A percentile compares a stretch with the other conserved stretches of the same genome.
Conservation (phyloP, 2,113 vertebrate species). For the Arizona elegans region DNA sequence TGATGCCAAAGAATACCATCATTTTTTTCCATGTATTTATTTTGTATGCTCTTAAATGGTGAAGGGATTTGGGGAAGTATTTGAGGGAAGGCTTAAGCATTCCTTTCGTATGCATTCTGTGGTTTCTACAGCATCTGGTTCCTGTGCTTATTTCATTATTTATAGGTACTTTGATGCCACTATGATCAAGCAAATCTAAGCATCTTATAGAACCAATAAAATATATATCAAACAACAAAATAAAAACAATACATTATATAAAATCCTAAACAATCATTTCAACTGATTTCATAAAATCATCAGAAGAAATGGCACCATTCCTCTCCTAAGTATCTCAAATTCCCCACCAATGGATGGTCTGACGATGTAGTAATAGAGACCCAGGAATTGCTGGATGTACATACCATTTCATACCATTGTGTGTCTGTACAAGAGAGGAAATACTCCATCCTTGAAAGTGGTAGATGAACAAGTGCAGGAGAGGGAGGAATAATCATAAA, state of each 20-base stretch:
- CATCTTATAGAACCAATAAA: neutral
- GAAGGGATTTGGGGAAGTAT: neutral
- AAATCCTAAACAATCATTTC: neutral
- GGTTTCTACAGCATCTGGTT: neutral
- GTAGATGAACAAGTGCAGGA: neutral
- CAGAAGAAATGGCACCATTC: neutral
- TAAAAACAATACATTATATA: neutral
- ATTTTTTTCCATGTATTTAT: conserved; percentile 54
- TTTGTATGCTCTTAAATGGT: neutral
- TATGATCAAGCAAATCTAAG: neutral
- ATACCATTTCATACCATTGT: neutral
- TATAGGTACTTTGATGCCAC: neutral
- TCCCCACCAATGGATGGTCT: neutral
- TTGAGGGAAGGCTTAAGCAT: neutral
- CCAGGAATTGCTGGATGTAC: neutral
- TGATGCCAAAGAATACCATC: neutral
- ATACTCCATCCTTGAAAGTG: neutral
- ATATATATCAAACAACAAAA: neutral
- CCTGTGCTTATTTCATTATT: neutral
- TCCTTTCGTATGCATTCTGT: neutral
- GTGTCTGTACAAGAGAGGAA: neutral
- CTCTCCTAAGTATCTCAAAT: neutral
- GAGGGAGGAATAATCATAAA: neutral
- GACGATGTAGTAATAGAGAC: neutral
- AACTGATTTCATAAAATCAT: neutral